Percentiles rank a stretch among this genome's conserved stretches.
Evolutionary conservation across 2,797 vertebrate genomes (phyloP).

Genomic region (Trichosurus vulpecula): DNA sequence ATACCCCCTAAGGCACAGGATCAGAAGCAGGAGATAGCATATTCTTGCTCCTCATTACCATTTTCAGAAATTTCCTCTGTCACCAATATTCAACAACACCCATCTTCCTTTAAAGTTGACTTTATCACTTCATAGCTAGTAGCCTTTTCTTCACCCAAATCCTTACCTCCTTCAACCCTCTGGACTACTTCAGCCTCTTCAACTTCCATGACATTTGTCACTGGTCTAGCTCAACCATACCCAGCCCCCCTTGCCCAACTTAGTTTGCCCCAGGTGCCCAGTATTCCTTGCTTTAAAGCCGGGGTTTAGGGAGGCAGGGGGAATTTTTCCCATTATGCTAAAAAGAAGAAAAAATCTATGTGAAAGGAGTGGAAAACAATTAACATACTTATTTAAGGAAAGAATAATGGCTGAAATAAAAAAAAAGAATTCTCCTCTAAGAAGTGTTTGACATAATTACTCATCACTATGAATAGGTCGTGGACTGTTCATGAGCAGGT

Average conservation of each 20-base stretch:
- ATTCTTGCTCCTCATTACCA: background rate
- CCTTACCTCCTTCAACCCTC: background rate
- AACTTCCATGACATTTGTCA: background rate
- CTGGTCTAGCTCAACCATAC: background rate
- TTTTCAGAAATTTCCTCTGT: background rate
- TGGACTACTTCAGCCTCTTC: background rate
- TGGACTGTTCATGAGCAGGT: constrained; percentile 12
- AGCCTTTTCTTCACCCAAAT: background rate
- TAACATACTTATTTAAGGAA: constrained; percentile 53
- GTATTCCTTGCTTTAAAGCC: background rate
- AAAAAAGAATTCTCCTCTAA: constrained; percentile 38
- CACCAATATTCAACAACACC: background rate
- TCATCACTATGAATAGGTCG: constrained; percentile 31
- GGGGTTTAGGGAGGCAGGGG: rapidly evolving
- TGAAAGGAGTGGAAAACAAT: constrained; percentile 36
- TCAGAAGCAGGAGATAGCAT: background rate
- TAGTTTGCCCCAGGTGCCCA: background rate
- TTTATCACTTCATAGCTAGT: background rate
- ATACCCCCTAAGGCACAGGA: background rate
- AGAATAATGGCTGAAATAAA: constrained; percentile 53
- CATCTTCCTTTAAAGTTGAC: background rate
- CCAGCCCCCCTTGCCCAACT: background rate
- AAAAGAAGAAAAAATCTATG: constrained; percentile 43
- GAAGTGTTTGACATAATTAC: constrained; percentile 55
- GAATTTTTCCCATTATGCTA: background rate